phyloP scores from a whole-genome alignment of 2,888 invertebrate genomes.

The Xanthorhoe designata region DNA sequence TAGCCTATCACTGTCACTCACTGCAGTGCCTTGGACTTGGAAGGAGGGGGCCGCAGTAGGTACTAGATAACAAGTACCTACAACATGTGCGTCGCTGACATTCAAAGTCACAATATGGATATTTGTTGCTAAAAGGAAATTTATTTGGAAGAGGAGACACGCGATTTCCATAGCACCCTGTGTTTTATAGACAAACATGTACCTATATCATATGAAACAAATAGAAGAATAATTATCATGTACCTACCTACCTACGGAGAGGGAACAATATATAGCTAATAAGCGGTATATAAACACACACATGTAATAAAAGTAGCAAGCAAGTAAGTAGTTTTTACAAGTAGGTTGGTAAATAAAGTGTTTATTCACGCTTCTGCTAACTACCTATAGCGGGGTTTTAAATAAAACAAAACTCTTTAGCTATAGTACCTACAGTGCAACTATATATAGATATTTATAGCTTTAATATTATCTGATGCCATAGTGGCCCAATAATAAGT shows the following conservation, averaged over 20 bases:
- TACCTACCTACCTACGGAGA: no score
- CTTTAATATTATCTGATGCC: background rate
- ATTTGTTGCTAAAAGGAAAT: background rate
- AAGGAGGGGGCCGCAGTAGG: no score
- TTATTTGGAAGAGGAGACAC: conserved; percentile 21
- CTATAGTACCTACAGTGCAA: background rate
- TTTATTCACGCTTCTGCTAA: background rate
- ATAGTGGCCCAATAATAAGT: background rate
- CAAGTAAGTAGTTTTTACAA: no score
- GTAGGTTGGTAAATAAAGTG: no score
- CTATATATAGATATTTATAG: background rate
- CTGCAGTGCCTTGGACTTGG: no score
- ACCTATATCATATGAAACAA: conserved; percentile 52
- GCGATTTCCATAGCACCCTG: conserved; percentile 71
- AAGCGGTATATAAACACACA: no score
- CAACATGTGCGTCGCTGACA: background rate
- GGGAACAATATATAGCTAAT: no score
- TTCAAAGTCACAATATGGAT: background rate
- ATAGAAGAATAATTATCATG: conserved; percentile 42
- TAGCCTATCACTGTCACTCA: no score
- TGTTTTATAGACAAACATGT: conserved; percentile 48
- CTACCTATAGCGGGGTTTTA: no score
- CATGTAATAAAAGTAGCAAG: no score
- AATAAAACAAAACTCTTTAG: background rate
- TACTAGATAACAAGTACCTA: background rate